These are phyloP conservation scores for Microcebus tavaratra DNA, from an alignment of 2,113 vertebrate species.

Conservation along the genomic window DNA sequence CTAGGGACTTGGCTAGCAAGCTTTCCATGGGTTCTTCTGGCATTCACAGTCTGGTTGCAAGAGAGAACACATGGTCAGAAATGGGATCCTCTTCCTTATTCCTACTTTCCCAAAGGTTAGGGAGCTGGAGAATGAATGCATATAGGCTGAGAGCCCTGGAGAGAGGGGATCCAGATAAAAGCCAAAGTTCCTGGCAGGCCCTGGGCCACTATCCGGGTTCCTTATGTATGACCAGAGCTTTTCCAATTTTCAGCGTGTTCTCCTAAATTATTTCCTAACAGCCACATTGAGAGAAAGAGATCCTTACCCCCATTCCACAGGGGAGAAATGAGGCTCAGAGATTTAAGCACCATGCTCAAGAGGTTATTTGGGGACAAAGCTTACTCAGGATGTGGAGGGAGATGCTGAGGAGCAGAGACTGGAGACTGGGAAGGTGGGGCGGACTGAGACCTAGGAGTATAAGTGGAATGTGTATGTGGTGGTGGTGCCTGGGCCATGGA, in stretches of 20 bases:
- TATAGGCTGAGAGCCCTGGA: background rate
- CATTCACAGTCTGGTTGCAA: background rate
- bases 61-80: background rate
- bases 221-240: background rate
- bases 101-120: background rate
- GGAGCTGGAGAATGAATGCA: background rate
- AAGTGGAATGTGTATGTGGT: background rate
- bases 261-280: background rate
- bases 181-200: background rate
- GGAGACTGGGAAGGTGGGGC: background rate
- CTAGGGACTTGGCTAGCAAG: background rate
- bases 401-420: background rate
- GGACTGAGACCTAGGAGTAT: background rate
- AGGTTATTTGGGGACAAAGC: slow-evolving; percentile 5
- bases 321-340: slow-evolving; percentile 24
- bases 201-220: background rate
- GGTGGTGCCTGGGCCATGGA: background rate
- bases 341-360: background rate
- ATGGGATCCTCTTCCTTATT: background rate
- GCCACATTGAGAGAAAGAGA: background rate
- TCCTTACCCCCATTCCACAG: background rate
- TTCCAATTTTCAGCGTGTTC: background rate
- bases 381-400: background rate
- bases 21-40: background rate
- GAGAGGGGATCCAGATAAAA: slow-evolving; percentile 22